These are phyloP conservation scores for Drosophila greeni DNA, from an alignment of 2,888 invertebrate species.

Conservation along the genomic window DNA sequence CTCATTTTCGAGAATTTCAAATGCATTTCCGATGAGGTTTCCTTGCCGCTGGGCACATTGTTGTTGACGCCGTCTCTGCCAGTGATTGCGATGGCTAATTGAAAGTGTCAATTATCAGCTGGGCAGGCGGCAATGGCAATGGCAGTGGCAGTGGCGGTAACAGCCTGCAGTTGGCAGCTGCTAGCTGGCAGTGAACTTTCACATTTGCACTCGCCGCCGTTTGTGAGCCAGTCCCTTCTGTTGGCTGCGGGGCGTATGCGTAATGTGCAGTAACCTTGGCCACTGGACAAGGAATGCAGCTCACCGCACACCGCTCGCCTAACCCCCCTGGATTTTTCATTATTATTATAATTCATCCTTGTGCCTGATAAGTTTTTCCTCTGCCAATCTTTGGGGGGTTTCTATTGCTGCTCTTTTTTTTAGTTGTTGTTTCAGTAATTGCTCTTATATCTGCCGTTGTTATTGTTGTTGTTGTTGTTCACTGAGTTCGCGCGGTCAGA, in stretches of 20 bases:
- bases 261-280: slow-evolving; percentile 45
- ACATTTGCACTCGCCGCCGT: slow-evolving; percentile 47
- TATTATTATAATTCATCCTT: slow-evolving; percentile 57
- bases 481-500: slow-evolving; percentile 35
- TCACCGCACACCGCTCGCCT: neutral
- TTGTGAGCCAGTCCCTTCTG: slow-evolving; percentile 10
- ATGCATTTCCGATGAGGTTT: slow-evolving; percentile 32
- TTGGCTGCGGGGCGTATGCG: slow-evolving; percentile 41
- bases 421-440: slow-evolving; percentile 16
- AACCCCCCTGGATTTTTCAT: slow-evolving; percentile 30
- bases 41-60: slow-evolving; percentile 20
- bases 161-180: neutral
- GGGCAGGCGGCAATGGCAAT: slow-evolving; percentile 1
- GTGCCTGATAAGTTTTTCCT: slow-evolving; percentile 47
- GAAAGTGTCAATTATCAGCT: slow-evolving; percentile 55
- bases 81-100: slow-evolving; percentile 53
- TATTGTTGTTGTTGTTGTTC: slow-evolving; percentile 20
- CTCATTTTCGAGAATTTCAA: slow-evolving; percentile 12
- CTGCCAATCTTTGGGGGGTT: slow-evolving; percentile 24
- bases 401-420: slow-evolving; percentile 26
- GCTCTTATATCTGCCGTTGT: slow-evolving; percentile 19
- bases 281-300: slow-evolving; percentile 29
- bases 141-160: neutral
- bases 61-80: slow-evolving; percentile 24
- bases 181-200: slow-evolving; percentile 55